Percentiles rank a stretch among this genome's conserved stretches.
phyloP scores from a whole-genome alignment of 2,888 invertebrate genomes.

The Morpho achilles region DNA sequence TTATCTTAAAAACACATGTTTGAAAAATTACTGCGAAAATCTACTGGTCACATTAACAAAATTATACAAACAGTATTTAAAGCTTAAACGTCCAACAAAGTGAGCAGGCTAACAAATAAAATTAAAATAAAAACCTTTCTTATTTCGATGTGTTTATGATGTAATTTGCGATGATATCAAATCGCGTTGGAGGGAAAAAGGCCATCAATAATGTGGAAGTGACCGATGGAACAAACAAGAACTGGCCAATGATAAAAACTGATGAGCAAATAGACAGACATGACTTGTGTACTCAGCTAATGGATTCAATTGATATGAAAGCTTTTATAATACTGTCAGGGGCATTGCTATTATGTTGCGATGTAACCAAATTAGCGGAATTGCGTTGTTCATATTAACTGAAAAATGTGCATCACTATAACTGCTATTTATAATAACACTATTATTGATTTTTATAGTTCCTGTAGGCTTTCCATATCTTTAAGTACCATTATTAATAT shows the following conservation, averaged over 20 bases:
- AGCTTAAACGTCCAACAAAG: conserved; percentile 28
- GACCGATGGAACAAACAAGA: conserved; percentile 75
- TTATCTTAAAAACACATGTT: conserved; percentile 17
- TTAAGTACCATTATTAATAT: too few species aligned
- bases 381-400: conserved; percentile 23
- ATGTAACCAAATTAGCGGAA: conserved; percentile 52
- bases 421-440: background rate
- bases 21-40: conserved; percentile 15
- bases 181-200: conserved; percentile 53
- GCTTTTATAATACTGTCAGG: conserved; percentile 74
- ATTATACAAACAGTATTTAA: conserved; percentile 34
- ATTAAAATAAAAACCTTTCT: conserved; percentile 29
- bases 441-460: background rate
- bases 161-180: conserved; percentile 35
- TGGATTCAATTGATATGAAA: conserved; percentile 80
- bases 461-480: too few species aligned
- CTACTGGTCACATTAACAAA: conserved; percentile 31
- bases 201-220: conserved; percentile 73
- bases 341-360: conserved; percentile 54
- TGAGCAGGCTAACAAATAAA: conserved; percentile 22
- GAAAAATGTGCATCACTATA: background rate
- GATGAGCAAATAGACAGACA: conserved; percentile 76
- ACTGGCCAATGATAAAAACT: conserved; percentile 78
- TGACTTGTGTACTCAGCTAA: conserved; percentile 76
- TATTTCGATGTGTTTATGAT: conserved; percentile 28